Evolutionary conservation across 92 coral and sea anemone genomes (phyloP).

Genomic region (Paragorgia papillata): DNA sequence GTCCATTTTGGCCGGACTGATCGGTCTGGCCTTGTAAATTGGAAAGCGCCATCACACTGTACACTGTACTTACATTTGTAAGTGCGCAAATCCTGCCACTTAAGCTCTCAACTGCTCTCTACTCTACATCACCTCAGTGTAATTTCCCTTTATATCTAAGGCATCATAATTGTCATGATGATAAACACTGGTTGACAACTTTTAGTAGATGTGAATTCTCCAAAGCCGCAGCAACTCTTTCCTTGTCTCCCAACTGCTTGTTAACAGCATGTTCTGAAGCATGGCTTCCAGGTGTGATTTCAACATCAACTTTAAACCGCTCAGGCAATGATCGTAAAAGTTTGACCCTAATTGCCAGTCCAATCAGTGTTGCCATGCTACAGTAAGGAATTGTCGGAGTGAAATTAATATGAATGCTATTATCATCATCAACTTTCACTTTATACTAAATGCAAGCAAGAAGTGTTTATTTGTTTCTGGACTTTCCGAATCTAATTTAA

Average conservation of each 20-base stretch:
- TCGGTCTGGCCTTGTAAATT: too few species aligned
- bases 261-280: slow-evolving; percentile 89
- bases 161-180: not conserved
- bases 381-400: slow-evolving; percentile 98
- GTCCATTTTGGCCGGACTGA: too few species aligned
- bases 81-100: too few species aligned
- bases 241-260: slow-evolving; percentile 4
- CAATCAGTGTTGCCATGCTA: slow-evolving; percentile 97
- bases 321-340: slow-evolving; percentile 88
- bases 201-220: slow-evolving; percentile 1
- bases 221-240: not conserved
- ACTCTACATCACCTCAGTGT: not conserved
- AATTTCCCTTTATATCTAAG: not conserved
- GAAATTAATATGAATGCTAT: slow-evolving; percentile 73
- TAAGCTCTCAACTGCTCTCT: too few species aligned
- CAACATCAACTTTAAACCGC: slow-evolving; percentile 93
- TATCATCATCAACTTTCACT: slow-evolving; percentile 86
- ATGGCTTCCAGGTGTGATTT: slow-evolving; percentile 91
- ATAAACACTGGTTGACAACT: slow-evolving; percentile 1
- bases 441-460: too few species aligned
- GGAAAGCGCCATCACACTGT: too few species aligned
- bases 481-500: too few species aligned
- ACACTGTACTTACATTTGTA: too few species aligned
- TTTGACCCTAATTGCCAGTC: slow-evolving; percentile 88
- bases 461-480: too few species aligned